Evolutionary conservation across 2,888 invertebrate species (phyloP).

Genomic region (Uropetala carovei): DNA sequence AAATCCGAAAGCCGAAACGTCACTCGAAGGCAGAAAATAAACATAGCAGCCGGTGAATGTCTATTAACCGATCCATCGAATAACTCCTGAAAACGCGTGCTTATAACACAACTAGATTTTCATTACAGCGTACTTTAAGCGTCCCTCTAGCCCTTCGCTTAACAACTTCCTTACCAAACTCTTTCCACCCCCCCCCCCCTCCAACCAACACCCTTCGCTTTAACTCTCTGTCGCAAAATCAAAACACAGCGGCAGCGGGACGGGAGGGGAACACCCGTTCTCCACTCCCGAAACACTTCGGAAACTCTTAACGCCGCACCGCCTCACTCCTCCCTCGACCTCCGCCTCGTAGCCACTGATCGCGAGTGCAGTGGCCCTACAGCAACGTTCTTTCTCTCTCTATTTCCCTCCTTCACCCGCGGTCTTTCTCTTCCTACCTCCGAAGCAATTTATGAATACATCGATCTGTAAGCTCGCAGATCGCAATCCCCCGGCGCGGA

Average conservation of each 20-base stretch:
- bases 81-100: not conserved
- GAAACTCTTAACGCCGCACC: conserved; percentile 32
- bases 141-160: not conserved
- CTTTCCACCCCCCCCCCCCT: not conserved
- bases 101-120: not conserved
- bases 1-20: not conserved
- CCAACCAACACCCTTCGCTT: not conserved
- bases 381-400: not conserved
- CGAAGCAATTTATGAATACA: conserved; percentile 60
- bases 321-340: not conserved
- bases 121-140: not conserved
- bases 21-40: not conserved
- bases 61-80: not conserved
- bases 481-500: conserved; percentile 49
- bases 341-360: not conserved
- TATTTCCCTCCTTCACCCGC: not conserved
- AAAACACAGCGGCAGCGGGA: not conserved
- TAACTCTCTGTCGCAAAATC: conserved; percentile 20
- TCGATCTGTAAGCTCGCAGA: conserved; percentile 58
- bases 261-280: not conserved
- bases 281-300: not conserved
- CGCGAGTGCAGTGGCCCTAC: conserved; percentile 56
- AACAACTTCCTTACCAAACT: not conserved
- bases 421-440: conserved; percentile 32
- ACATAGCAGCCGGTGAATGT: not conserved